phyloP scores from a whole-genome alignment of 2,888 invertebrate species.

The Helleia helle region DNA sequence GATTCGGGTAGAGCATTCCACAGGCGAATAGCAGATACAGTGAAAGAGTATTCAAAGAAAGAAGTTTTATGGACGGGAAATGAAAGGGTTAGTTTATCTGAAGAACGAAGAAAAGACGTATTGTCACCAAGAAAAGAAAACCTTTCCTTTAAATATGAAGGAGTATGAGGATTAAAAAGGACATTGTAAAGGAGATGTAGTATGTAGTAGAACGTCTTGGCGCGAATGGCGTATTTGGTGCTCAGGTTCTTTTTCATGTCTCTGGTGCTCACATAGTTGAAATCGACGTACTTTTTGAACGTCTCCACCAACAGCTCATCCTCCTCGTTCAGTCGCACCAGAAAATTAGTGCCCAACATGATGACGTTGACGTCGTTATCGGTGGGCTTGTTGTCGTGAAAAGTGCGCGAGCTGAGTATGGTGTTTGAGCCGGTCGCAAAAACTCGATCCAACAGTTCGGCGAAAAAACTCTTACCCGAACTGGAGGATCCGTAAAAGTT shows the following conservation, averaged over 20 bases:
- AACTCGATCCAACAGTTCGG: conserved; percentile 7
- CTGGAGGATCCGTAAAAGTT: conserved; percentile 4
- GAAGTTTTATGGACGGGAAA: no score
- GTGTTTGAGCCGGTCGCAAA: conserved; percentile 1
- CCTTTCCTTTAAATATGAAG: no score
- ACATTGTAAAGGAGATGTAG: no score
- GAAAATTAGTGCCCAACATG: conserved; percentile 2
- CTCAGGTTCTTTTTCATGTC: conserved; percentile 8
- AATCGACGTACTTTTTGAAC: conserved; percentile 8
- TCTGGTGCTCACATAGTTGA: conserved; percentile 5
- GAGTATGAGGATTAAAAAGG: no score
- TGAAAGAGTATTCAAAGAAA: no score
- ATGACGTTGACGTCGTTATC: conserved; percentile 2
- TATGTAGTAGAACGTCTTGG: no score
- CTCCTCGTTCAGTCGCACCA: not conserved
- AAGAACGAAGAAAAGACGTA: no score
- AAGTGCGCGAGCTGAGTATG: conserved; percentile 1
- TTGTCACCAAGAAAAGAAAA: no score
- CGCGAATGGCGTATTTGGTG: conserved; percentile 9
- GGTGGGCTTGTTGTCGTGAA: not conserved
- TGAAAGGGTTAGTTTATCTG: no score
- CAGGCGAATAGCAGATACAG: no score
- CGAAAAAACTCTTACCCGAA: conserved; percentile 7
- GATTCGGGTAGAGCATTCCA: no score
- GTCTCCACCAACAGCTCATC: conserved; percentile 2